A percentile compares a stretch with the other conserved stretches of the same genome.
Evolutionary conservation across 1,140 invertebrate genomes (phyloP).

Genomic region (Cherax destructor): DNA sequence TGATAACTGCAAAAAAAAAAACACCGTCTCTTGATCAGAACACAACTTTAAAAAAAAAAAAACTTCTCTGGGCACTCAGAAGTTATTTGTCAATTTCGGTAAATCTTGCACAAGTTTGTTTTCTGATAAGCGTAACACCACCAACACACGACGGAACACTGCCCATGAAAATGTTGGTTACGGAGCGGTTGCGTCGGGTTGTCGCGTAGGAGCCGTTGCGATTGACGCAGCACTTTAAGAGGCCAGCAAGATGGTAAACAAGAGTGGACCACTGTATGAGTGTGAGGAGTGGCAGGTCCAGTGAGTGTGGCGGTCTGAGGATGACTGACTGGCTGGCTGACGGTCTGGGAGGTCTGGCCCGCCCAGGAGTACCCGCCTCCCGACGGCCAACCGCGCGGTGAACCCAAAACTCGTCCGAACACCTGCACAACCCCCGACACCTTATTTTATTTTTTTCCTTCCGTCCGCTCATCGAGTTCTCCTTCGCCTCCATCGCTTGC

Average conservation of each 20-base stretch:
- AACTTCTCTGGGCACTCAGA: not conserved
- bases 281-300: slow-evolving; percentile 20
- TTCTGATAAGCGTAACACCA: not conserved
- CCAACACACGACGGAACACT: not conserved
- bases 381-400: slow-evolving; percentile 66
- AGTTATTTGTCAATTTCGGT: not conserved
- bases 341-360: slow-evolving; percentile 37
- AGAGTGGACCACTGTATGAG: no score
- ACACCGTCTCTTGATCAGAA: not conserved
- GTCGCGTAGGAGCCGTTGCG: no score
- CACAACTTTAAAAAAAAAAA: not conserved
- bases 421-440: slow-evolving; percentile 47
- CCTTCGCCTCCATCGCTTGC: not conserved
- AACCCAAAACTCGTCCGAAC: slow-evolving; percentile 68
- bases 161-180: no score
- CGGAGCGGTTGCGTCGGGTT: no score
- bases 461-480: slow-evolving; percentile 3
- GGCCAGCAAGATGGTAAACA: no score
- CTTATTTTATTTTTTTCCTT: slow-evolving; percentile 40
- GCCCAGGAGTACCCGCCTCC: slow-evolving; percentile 59
- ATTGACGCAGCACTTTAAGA: no score
- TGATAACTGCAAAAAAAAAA: not conserved
- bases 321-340: slow-evolving; percentile 66
- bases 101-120: not conserved
- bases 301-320: slow-evolving; percentile 46